Evolutionary conservation across 2,113 vertebrate species (phyloP).

Genomic region (Andinoacara biseriatus): DNA sequence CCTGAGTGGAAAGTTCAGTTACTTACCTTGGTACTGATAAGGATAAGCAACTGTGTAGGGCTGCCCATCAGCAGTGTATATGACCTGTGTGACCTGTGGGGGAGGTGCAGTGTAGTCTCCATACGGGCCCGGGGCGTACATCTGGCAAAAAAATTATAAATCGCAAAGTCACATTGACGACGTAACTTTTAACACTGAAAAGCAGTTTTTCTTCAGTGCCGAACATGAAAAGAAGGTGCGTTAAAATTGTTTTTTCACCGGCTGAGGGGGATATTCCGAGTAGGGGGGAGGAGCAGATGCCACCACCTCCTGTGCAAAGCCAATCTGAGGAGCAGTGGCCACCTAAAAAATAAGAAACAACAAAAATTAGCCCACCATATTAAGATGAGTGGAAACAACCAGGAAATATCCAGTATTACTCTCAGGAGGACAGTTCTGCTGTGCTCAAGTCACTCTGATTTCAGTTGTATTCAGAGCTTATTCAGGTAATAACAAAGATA

Average conservation of each 20-base stretch:
- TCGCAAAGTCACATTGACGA: not conserved
- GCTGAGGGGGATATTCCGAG: constrained; percentile 75
- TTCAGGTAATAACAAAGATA: not conserved
- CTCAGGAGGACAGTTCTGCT: not conserved
- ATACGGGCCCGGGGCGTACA: constrained; percentile 74
- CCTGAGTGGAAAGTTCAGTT: too few species aligned
- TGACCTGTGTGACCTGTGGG: constrained; percentile 71
- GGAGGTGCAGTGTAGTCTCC: constrained; percentile 73
- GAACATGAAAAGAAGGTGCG: not conserved
- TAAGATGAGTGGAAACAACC: not conserved
- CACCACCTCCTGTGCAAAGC: constrained; percentile 70
- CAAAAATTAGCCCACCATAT: not conserved
- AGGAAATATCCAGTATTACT: not conserved
- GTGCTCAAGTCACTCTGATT: not conserved
- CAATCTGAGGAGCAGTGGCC: constrained; percentile 66
- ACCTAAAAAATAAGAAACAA: constrained; percentile 59
- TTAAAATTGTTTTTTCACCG: constrained; percentile 62
- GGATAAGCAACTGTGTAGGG: constrained; percentile 78
- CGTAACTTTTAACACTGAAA: not conserved
- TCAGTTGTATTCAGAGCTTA: not conserved
- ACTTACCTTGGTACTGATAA: constrained; percentile 78
- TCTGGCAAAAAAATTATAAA: constrained; percentile 50
- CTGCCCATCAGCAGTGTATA: constrained; percentile 77
- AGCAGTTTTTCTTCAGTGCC: not conserved
- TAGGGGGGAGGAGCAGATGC: constrained; percentile 80